Evolutionary conservation across 2,888 invertebrate species (phyloP).

Genomic region (Blastobasis lacticolella): DNA sequence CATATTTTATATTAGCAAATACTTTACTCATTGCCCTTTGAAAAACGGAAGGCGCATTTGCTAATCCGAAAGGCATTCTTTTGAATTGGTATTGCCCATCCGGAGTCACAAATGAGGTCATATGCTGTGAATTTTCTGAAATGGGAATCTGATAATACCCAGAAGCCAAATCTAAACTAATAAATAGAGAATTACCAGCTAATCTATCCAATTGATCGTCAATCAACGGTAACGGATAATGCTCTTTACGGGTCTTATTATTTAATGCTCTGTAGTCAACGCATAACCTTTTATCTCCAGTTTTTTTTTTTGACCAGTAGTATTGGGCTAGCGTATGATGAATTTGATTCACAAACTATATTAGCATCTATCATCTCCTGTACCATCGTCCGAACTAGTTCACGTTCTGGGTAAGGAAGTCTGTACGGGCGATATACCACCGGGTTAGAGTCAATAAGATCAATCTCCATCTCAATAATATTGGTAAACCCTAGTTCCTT

Average conservation of each 20-base stretch:
- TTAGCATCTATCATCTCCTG: slow-evolving; percentile 13
- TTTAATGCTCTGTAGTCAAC: slow-evolving; percentile 22
- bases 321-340: slow-evolving; percentile 17
- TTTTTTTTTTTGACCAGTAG: slow-evolving; percentile 16
- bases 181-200: slow-evolving; percentile 23
- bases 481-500: slow-evolving; percentile 12
- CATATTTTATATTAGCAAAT: not conserved
- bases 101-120: slow-evolving; percentile 23
- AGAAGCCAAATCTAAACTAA: slow-evolving; percentile 25
- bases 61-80: slow-evolving; percentile 25
- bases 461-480: slow-evolving; percentile 12
- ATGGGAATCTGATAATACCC: slow-evolving; percentile 35
- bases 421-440: slow-evolving; percentile 18
- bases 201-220: slow-evolving; percentile 23
- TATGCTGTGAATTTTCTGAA: slow-evolving; percentile 12
- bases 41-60: slow-evolving; percentile 23
- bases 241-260: slow-evolving; percentile 17
- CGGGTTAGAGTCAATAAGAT: slow-evolving; percentile 13
- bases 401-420: slow-evolving; percentile 11
- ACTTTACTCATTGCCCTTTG: slow-evolving; percentile 15
- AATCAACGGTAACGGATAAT: slow-evolving; percentile 14
- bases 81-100: slow-evolving; percentile 26
- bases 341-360: slow-evolving; percentile 16
- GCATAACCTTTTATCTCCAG: slow-evolving; percentile 16
- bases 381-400: slow-evolving; percentile 13